Conservation (phyloP, 2,797 vertebrate species). For the Strix occidentalis region DNA sequence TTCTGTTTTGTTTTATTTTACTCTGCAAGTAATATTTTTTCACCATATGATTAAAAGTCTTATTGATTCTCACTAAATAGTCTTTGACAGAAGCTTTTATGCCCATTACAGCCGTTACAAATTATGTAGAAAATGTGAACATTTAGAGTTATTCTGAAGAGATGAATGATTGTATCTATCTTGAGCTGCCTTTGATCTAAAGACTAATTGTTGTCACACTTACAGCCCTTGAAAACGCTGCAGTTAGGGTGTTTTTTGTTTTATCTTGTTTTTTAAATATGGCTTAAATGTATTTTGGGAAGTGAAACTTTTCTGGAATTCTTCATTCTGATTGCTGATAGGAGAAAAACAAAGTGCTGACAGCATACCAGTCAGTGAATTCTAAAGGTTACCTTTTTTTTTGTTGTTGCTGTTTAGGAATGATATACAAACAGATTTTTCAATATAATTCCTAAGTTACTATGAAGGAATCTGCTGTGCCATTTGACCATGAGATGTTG, state of each 20-base stretch:
- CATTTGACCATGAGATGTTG: not conserved
- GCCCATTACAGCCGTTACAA: not conserved
- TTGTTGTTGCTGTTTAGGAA: not conserved
- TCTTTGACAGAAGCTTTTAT: not conserved
- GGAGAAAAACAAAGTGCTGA: not conserved
- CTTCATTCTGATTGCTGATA: not conserved
- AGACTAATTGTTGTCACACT: not conserved
- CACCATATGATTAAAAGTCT: not conserved
- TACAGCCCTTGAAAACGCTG: not conserved
- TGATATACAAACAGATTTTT: not conserved
- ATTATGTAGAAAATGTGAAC: not conserved
- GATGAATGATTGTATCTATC: not conserved
- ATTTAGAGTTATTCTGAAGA: not conserved
- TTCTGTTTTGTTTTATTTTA: not conserved
- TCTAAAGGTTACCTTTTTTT: not conserved
- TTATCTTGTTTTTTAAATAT: not conserved
- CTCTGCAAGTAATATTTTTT: not conserved
- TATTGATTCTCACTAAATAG: not conserved
- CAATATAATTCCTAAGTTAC: not conserved
- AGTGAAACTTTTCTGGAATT: not conserved
- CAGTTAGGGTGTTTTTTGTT: not conserved
- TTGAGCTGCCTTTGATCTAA: not conserved
- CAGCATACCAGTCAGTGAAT: not conserved
- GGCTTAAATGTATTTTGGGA: not conserved
- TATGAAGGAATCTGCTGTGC: not conserved